These are phyloP conservation scores for Oscheius sp. DNA, from an alignment of 2,888 invertebrate species.

Conservation along the genomic window DNA sequence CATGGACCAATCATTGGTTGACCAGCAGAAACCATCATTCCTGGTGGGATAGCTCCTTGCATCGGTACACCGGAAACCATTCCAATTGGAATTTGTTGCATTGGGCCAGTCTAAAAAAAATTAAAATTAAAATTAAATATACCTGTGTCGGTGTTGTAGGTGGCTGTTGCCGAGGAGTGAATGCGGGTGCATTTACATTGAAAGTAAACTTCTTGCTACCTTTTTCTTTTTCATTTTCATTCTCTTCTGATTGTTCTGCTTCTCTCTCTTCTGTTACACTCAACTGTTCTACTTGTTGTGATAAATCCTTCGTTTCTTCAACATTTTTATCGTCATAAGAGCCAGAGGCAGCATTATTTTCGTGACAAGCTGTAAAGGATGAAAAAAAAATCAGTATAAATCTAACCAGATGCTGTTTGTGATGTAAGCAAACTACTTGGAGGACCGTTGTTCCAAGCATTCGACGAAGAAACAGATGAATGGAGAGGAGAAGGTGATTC, in stretches of 20 bases:
- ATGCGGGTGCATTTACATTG: constrained; percentile 57
- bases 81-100: constrained; percentile 19
- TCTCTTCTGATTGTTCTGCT: neutral
- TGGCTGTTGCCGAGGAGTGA: constrained; percentile 47
- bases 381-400: neutral
- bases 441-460: constrained; percentile 50
- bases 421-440: constrained; percentile 33
- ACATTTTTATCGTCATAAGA: neutral
- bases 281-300: neutral
- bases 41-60: constrained; percentile 6
- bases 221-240: neutral
- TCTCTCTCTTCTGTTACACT: constrained; percentile 5
- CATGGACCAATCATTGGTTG: constrained; percentile 16
- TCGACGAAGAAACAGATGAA: constrained; percentile 24
- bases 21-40: constrained; percentile 4
- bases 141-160: constrained; percentile 40
- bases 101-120: neutral
- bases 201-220: constrained; percentile 45
- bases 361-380: neutral
- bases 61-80: constrained; percentile 4
- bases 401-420: constrained; percentile 1
- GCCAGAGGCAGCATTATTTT: neutral
- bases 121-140: neutral
- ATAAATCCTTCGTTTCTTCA: neutral
- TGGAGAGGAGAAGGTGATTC: neutral